phyloP scores from a whole-genome alignment of 2,113 vertebrate species.

The Gallinago media region DNA sequence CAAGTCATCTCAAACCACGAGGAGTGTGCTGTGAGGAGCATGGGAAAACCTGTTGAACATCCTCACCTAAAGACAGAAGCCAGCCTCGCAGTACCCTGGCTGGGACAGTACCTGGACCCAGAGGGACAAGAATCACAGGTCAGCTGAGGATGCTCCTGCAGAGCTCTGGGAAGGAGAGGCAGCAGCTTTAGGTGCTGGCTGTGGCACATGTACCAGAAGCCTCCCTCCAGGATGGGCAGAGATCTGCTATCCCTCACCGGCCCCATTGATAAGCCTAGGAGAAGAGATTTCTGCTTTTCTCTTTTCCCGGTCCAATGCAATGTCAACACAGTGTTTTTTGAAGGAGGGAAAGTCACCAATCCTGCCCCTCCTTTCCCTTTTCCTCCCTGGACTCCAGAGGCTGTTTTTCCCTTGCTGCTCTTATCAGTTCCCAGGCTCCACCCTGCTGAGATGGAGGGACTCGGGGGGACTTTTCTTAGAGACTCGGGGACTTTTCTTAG shows the following conservation, averaged over 20 bases:
- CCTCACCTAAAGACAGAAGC: not conserved
- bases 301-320: not conserved
- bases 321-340: not conserved
- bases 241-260: not conserved
- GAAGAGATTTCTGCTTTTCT: not conserved
- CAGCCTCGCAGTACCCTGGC: not conserved
- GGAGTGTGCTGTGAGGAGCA: not conserved
- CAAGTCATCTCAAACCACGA: not conserved
- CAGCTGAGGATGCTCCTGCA: not conserved
- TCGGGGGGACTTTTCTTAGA: not conserved
- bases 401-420: not conserved
- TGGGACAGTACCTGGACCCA: fast-evolving
- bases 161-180: not conserved
- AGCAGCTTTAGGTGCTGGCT: not conserved
- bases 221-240: not conserved
- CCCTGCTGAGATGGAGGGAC: not conserved
- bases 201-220: fast-evolving
- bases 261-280: not conserved
- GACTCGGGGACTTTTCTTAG: not conserved
- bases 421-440: conserved; percentile 42
- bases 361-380: conserved; percentile 35
- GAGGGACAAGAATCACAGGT: not conserved
- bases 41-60: not conserved
- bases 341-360: not conserved
- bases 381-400: not conserved